phyloP scores from a whole-genome alignment of 2,888 invertebrate genomes.

The Griposia aprilina region DNA sequence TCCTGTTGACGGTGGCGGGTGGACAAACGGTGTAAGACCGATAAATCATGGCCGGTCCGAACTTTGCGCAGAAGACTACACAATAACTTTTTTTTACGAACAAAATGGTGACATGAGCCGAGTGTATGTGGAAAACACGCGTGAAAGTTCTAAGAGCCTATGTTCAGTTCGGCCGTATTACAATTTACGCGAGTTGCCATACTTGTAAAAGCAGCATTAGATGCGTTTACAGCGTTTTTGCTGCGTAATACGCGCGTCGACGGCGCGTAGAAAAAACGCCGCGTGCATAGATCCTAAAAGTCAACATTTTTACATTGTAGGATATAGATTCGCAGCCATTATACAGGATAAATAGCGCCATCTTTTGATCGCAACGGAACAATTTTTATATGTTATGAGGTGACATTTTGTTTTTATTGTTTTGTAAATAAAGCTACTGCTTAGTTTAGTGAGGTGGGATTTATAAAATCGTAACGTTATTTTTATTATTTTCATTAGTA shows the following conservation, averaged over 20 bases:
- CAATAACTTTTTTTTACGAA: too few species aligned
- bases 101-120: too few species aligned
- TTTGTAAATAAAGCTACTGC: conserved; percentile 5
- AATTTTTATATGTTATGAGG: neutral
- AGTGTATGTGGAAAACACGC: too few species aligned
- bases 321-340: neutral
- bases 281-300: neutral
- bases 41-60: too few species aligned
- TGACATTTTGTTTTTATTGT: neutral
- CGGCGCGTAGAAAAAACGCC: neutral
- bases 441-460: conserved; percentile 36
- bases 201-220: neutral
- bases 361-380: neutral
- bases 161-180: too few species aligned
- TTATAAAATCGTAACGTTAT: neutral
- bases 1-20: too few species aligned
- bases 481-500: neutral
- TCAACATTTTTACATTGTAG: neutral
- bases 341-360: too few species aligned
- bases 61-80: too few species aligned
- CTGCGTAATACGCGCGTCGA: neutral
- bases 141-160: too few species aligned
- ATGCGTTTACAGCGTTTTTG: neutral
- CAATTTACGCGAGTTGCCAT: neutral
- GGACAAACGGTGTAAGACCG: too few species aligned